These are phyloP conservation scores for Ophion ellenae DNA, from an alignment of 2,888 invertebrate genomes.

Conservation along the genomic window DNA sequence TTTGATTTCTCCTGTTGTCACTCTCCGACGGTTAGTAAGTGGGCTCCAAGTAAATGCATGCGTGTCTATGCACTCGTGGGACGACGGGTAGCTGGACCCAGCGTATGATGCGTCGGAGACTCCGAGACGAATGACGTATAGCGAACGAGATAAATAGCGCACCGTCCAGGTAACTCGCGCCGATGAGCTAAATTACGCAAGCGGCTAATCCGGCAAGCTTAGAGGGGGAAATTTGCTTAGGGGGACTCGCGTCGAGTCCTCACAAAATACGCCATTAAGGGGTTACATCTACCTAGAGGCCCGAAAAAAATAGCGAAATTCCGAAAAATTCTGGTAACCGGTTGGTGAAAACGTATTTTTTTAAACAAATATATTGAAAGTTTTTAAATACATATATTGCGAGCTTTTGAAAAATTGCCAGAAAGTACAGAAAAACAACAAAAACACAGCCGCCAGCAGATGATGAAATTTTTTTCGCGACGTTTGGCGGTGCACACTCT, in stretches of 20 bases:
- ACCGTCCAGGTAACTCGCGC: conserved; percentile 55
- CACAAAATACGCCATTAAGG: neutral
- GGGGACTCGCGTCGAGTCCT: neutral
- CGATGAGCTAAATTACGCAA: conserved; percentile 59
- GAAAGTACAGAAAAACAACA: too few relatives aligned
- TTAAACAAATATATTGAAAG: too few relatives aligned
- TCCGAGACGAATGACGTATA: conserved; percentile 29
- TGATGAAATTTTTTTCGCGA: too few relatives aligned
- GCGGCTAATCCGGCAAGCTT: conserved; percentile 60
- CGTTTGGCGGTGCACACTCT: too few relatives aligned
- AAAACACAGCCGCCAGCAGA: too few relatives aligned
- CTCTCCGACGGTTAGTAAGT: conserved; percentile 49
- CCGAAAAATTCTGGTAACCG: too few relatives aligned
- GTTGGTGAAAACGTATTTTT: too few relatives aligned
- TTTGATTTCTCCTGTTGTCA: conserved; percentile 41
- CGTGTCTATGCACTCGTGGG: conserved; percentile 19
- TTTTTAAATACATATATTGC: too few relatives aligned
- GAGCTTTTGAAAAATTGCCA: too few relatives aligned
- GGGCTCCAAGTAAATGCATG: conserved; percentile 52
- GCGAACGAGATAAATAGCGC: conserved; percentile 23
- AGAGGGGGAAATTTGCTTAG: conserved; percentile 13
- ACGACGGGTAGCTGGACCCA: neutral
- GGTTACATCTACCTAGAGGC: neutral
- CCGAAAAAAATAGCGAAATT: neutral
- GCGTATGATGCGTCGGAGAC: neutral